Percentiles rank a stretch among this genome's conserved stretches.
Evolutionary conservation across 2,888 invertebrate genomes (phyloP).

Genomic region (Caenorhabditis zanzibari): DNA sequence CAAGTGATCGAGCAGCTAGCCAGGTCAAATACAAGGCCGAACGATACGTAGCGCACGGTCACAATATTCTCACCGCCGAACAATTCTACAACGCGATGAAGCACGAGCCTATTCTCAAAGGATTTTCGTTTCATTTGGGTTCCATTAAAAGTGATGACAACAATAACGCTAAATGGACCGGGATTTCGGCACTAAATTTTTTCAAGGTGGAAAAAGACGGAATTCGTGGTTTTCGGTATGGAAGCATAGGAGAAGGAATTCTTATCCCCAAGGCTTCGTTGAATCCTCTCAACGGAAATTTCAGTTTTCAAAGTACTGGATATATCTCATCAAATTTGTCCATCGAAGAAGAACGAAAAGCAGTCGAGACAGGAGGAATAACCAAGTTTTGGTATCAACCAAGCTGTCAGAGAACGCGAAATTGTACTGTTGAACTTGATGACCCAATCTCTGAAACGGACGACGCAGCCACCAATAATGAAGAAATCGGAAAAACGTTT

Average conservation of each 20-base stretch:
- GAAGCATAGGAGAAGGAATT: slow-evolving; percentile 3
- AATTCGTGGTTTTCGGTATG: slow-evolving; percentile 1
- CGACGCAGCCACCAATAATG: background rate
- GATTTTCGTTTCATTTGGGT: slow-evolving; percentile 1
- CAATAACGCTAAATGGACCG: slow-evolving; percentile 1
- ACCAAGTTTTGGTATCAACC: slow-evolving; percentile 22
- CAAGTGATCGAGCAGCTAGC: slow-evolving; percentile 18
- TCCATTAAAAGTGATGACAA: background rate
- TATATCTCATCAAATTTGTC: background rate
- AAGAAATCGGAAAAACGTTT: background rate
- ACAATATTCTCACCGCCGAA: background rate
- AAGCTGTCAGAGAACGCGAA: background rate
- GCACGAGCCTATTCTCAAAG: background rate
- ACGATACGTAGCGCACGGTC: background rate
- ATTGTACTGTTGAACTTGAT: background rate
- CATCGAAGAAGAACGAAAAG: background rate
- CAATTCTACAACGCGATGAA: background rate
- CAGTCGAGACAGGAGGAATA: too few relatives aligned
- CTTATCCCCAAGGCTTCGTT: background rate
- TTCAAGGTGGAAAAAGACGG: slow-evolving; percentile 19
- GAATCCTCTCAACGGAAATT: background rate
- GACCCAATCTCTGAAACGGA: background rate
- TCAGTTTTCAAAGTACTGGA: background rate
- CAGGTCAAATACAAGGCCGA: slow-evolving; percentile 11
- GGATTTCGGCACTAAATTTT: background rate